Evolutionary conservation across 2,888 invertebrate species (phyloP).

Genomic region (Brenthis ino): DNA sequence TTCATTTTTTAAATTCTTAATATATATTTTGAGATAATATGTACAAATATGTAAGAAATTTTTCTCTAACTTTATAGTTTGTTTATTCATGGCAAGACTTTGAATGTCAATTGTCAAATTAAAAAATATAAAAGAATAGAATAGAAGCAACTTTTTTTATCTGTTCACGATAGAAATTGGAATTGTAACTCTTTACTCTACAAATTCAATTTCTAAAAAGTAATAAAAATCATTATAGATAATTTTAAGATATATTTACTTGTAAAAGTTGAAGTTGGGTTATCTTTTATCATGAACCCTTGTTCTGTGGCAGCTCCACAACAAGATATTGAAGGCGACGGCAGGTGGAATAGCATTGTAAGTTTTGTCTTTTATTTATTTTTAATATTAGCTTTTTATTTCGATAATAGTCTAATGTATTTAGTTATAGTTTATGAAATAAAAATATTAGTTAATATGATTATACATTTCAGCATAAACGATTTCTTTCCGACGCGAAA

Average conservation of each 20-base stretch:
- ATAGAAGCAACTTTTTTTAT: conserved; percentile 14
- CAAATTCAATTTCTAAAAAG: conserved; percentile 17
- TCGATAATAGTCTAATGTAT: neutral
- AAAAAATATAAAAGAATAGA: neutral
- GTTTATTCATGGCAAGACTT: neutral
- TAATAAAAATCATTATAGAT: neutral
- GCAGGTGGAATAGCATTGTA: conserved; percentile 91
- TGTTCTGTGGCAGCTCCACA: conserved; percentile 87
- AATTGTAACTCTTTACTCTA: conserved; percentile 13
- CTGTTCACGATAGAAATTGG: conserved; percentile 19
- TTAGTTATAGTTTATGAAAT: too few species aligned
- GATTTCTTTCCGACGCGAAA: conserved; percentile 91
- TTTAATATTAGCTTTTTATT: neutral
- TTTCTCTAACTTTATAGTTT: too few species aligned
- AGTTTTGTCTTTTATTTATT: conserved; percentile 45
- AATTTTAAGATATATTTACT: neutral
- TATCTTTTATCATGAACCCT: conserved; percentile 83
- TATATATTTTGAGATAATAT: too few species aligned
- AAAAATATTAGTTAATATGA: too few species aligned
- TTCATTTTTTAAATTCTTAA: too few species aligned
- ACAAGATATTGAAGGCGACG: conserved; percentile 91
- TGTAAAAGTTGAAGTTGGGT: conserved; percentile 9
- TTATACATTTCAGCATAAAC: conserved; percentile 86
- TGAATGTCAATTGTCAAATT: conserved; percentile 15
- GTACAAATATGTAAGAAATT: too few species aligned